Base-by-base conservation (phyloP, 1,140 invertebrate genomes). In the Nylanderia fulva region DNA sequence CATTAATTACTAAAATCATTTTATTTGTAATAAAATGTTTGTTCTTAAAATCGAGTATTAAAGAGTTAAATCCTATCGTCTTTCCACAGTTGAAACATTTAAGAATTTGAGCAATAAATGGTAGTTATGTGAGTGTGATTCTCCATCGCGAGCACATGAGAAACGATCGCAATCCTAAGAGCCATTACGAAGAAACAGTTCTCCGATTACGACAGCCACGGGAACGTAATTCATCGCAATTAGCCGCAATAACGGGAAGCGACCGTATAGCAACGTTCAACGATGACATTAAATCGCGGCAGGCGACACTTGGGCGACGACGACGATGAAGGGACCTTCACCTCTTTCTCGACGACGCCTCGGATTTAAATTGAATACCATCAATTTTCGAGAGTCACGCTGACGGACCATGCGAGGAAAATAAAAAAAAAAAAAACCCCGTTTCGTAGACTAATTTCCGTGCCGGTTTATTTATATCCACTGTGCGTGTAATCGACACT, bases 371-470 rank as follows among this genome's bases (percentile, higher is more conserved):
- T 76, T 39, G 69, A 36, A 63, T 36, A 48, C 54, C 77, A 77
- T 84, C 87, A 52, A 63, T 54, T 42, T n/a, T 45, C 18, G 27
- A 89, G 58, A 68, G 58, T 82, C 77, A 82, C 66, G 77, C 77
- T 58, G 60, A 9, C 71, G 76, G 58, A 68, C 29, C 48, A 64
- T 39, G 42, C 45, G 33, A 18, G 42, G 42, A 48, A 9, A 48
- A 72, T 71, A 85, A 84, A 66, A 68, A n/a, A 48, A 48, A 48
- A 72, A 76, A 85, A 84, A 66, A 68, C 52, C 56, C 66, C 68
- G 87, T 42, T 86, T 61, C 85, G 54, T 85, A 89, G 88, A 90
- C 87, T 89, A 90, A 89, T 89, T 90, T 90, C 85, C 80, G 86
- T 60, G 75, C 5, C 29, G 80, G 82, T 90, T 90, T 90, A 90